Base-by-base conservation (phyloP, 2,113 vertebrate genomes). In the Oncorhynchus gorbuscha region DNA sequence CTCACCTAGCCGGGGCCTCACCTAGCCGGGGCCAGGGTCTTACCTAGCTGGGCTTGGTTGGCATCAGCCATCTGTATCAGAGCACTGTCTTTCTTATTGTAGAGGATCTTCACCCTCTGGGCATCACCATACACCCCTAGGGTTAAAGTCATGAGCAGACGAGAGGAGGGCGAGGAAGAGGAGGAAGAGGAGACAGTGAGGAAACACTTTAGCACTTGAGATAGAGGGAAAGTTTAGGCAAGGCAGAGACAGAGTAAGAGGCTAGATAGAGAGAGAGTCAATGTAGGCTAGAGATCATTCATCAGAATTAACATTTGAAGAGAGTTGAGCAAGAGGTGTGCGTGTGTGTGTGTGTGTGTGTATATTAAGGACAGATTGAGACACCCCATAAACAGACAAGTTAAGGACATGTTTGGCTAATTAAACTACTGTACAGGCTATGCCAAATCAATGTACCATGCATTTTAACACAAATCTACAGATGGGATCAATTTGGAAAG, bases 71-170 rank as follows among this genome's bases (percentile, higher is more conserved):
- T 97, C 93, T 99, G 97, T 90, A 99, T 97, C 78, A 99, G 95
- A 83, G 97, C 96, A 90, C 97, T 99, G 94, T 99, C 97, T 91
- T 99, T 99, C 94, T 99, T 99, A 93, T 99, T 99, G 94, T 98
- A 99, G 59, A 99, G 95, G 86, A 99, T 99, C 93, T 99, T 99
- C 95, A 98, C 97, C 79, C 97, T 96, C 91, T 98, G 97, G 92
- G 97, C 96, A 92, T 98, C 97, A 73, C 97, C 97, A 82, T 98
- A 99, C 89, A 99, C 97, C 90, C 97, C 97, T 99, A 95, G 45
- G 92, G 92, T 94, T 81, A 94, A 84, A 96, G 93, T 89, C 93
- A 89, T 83, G 95, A 93, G 94, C 90, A 90, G 91, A 92, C 73
- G 91, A 93, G 92, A 90, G 89, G 83, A 90, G 74, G 39, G 39